Evolutionary conservation across 2,888 invertebrate genomes (phyloP).

Genomic region (Odontothrips loti): DNA sequence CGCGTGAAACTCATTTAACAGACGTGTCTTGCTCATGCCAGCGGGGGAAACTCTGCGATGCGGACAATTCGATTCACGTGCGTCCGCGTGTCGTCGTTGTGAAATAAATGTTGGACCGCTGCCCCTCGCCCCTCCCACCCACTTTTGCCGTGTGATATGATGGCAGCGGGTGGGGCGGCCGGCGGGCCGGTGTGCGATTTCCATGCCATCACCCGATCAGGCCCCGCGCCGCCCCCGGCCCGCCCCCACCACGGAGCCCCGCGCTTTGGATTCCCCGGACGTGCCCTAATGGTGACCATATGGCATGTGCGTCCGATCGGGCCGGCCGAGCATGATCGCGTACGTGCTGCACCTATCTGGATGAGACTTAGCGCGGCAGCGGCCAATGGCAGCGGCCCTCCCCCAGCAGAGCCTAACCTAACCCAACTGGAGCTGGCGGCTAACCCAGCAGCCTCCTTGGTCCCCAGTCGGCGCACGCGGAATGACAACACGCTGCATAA

Average conservation of each 20-base stretch:
- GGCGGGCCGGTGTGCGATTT: too few species aligned
- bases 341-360: not conserved
- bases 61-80: too few species aligned
- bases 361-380: constrained; percentile 5
- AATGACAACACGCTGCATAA: not conserved
- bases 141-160: too few species aligned
- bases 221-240: not conserved
- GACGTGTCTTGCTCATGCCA: too few species aligned
- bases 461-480: not conserved
- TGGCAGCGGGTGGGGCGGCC: too few species aligned
- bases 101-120: too few species aligned
- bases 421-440: not conserved
- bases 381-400: too few species aligned
- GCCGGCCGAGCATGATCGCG: not conserved
- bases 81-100: too few species aligned
- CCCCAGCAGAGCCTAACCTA: too few species aligned
- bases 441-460: not conserved
- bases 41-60: too few species aligned
- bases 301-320: not conserved
- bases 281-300: constrained; percentile 16
- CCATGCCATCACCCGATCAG: not conserved
- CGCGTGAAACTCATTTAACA: too few species aligned
- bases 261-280: not conserved
- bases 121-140: too few species aligned
- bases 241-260: not conserved